Base-by-base conservation (phyloP, 2,888 invertebrate genomes). In the Crocallis elinguaria region DNA sequence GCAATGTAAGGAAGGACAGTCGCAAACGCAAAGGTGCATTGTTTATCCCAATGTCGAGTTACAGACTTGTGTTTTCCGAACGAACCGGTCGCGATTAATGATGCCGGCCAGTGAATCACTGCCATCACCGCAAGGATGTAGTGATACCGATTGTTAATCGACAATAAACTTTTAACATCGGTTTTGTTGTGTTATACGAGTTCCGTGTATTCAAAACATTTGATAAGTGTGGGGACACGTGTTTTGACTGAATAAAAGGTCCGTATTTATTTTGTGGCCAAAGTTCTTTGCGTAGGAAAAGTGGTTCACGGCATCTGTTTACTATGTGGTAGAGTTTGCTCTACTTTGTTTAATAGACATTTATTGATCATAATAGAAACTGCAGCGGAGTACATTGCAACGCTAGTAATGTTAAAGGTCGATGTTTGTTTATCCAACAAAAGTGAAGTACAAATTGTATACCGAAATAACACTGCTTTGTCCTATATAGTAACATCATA, bases 21-120 rank as follows among this genome's bases (percentile, higher is more conserved):
- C 14, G 32, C 46, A 30, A 36, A 25, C 25, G 17, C 32, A 36
- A 44, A 48, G 48, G 41, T 49, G 51, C 60, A 65, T 60, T 72
- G 65, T 64, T 68, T 67, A 69, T 67, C 67, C 64, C 64, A 67
- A 64, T 69, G 65, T 68, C 66, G 49, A 64, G 66, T 70, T 64
- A 56, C 59, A 45, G 58, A 65, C 65, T 67, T 62, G 62, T 63
- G 67, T 69, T 64, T 71, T 71, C 67, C 62, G 64, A 67, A 69
- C 66, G 68, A 76, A 77, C 75, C 74, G 73, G 71, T 77, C 69
- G 67, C 75, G 69, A 77, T 76, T 69, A 72, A 72, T 73, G 64
- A 50, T 65, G 59, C 71, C 67, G 60, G 74, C 71, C 73, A 73
- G 79, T 83, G 81, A 79, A 78, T 82, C 80, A 79, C 76, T 71